These are phyloP conservation scores for Wasmannia auropunctata DNA, from an alignment of 1,140 invertebrate genomes.

Conservation along the genomic window DNA sequence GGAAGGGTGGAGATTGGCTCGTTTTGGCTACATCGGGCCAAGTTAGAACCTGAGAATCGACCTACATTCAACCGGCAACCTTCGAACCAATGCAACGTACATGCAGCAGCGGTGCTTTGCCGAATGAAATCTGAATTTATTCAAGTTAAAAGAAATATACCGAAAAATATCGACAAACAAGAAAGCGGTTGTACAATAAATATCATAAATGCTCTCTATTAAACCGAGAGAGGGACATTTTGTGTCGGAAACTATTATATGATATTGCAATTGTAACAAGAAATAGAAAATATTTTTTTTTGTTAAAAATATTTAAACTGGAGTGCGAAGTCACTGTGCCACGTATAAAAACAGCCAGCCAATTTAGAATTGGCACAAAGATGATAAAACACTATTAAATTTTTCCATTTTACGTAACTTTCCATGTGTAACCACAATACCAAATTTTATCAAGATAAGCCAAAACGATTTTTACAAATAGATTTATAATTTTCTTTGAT, in stretches of 20 bases:
- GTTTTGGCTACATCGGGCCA: conserved; percentile 62
- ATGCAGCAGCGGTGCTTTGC: conserved; percentile 27
- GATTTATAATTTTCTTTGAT: neutral
- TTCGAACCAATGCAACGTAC: conserved; percentile 50
- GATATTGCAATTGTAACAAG: neutral
- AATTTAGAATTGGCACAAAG: neutral
- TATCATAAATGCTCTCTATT: neutral
- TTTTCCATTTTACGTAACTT: neutral
- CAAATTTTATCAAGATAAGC: neutral
- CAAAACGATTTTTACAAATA: neutral
- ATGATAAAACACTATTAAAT: neutral
- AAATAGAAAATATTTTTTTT: neutral
- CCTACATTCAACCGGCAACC: conserved; percentile 70
- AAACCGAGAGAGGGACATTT: neutral
- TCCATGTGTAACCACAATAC: neutral
- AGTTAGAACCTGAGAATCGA: conserved; percentile 74
- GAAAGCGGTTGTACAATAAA: neutral
- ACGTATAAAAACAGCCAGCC: neutral
- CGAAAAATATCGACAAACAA: neutral
- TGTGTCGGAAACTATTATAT: neutral
- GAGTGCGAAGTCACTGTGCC: neutral
- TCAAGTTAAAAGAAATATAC: neutral
- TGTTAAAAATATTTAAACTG: neutral
- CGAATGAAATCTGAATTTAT: neutral
- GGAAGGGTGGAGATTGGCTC: conserved; percentile 45